Percentiles rank a stretch among this genome's conserved stretches.
Evolutionary conservation across 1,140 invertebrate genomes (phyloP).

Genomic region (Penaeus indicus): DNA sequence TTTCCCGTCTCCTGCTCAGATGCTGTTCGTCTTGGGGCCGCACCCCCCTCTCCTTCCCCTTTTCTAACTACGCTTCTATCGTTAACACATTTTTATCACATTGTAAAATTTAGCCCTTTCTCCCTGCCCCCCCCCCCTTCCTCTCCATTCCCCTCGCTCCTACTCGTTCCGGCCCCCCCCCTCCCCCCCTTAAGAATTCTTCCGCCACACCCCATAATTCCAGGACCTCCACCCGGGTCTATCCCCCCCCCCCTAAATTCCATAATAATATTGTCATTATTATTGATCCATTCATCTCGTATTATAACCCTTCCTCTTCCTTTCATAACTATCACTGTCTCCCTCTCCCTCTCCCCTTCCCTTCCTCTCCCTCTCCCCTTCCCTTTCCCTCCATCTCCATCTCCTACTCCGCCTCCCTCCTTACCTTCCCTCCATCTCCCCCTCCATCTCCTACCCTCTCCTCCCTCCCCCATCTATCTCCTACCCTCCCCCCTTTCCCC

Average conservation of each 20-base stretch:
- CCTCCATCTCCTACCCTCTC: neutral
- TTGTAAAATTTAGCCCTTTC: neutral
- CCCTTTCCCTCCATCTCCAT: neutral
- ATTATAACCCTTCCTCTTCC: slow-evolving; percentile 35
- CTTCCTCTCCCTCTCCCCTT: neutral
- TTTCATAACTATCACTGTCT: slow-evolving; percentile 11
- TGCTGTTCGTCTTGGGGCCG: neutral
- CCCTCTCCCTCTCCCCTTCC: neutral
- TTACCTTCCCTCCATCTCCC: neutral
- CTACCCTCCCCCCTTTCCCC: neutral
- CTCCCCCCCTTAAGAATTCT: neutral
- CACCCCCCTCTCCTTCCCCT: neutral
- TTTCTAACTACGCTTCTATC: slow-evolving; percentile 3
- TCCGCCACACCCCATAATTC: slow-evolving; percentile 13
- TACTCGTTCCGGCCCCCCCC: neutral
- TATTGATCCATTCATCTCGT: slow-evolving; percentile 33
- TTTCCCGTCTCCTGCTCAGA: neutral
- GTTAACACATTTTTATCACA: slow-evolving; percentile 7
- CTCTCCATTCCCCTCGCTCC: neutral
- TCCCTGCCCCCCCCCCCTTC: neutral
- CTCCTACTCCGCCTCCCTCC: neutral
- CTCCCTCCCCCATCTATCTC: neutral
- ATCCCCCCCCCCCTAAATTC: neutral
- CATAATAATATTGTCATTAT: slow-evolving; percentile 38
- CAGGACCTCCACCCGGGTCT: neutral